Evolutionary conservation across 2,113 vertebrate species (phyloP).

Genomic region (Copsychus sechellarum): DNA sequence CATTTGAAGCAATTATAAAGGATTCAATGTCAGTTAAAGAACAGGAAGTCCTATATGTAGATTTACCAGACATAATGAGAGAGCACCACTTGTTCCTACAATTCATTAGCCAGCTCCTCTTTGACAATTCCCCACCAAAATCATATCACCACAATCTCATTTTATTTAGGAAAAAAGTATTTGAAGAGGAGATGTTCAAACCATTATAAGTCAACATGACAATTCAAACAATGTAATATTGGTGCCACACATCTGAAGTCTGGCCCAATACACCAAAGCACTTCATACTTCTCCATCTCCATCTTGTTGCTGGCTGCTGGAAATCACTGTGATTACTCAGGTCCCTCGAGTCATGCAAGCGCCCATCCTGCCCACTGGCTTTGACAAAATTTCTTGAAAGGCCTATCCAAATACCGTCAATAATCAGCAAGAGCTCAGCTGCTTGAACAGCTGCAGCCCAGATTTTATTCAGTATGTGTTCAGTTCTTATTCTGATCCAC

Average conservation of each 20-base stretch:
- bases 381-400: background rate
- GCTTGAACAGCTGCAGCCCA: background rate
- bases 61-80: background rate
- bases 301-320: background rate
- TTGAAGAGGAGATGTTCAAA: background rate
- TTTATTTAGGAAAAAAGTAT: background rate
- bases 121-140: background rate
- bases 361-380: background rate
- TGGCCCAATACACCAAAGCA: background rate
- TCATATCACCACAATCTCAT: background rate
- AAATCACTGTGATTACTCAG: background rate
- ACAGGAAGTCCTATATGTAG: background rate
- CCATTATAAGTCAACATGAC: background rate
- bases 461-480: background rate
- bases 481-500: background rate
- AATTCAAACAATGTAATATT: background rate
- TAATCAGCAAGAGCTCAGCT: background rate
- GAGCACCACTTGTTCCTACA: fast-evolving
- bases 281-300: background rate
- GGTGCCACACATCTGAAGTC: background rate
- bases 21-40: background rate
- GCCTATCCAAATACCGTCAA: background rate
- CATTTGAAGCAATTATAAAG: background rate
- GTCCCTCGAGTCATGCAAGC: background rate
- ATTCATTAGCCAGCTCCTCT: background rate